Evolutionary conservation across 2,797 vertebrate species (phyloP).

Genomic region (Nyctibius grandis): DNA sequence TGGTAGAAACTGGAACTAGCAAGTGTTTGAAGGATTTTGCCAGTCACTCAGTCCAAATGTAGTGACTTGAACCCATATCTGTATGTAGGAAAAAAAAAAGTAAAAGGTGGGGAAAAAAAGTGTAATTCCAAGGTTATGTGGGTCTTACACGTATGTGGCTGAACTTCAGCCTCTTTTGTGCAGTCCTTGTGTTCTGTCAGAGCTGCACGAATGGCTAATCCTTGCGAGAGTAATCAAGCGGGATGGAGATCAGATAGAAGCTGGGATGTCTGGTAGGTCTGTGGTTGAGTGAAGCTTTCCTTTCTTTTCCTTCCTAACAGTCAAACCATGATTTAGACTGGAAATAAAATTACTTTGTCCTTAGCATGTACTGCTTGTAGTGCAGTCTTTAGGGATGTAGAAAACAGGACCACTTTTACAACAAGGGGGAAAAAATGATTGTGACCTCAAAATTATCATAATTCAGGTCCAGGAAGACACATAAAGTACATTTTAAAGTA

Average conservation of each 20-base stretch:
- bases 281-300: constrained; percentile 14
- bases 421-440: constrained; percentile 19
- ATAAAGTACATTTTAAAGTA: constrained; percentile 72
- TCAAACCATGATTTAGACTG: background rate
- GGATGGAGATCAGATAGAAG: background rate
- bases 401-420: constrained; percentile 30
- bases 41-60: background rate
- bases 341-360: constrained; percentile 6
- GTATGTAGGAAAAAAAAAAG: background rate
- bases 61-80: background rate
- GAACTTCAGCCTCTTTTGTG: background rate
- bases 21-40: background rate
- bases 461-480: constrained; percentile 63
- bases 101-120: background rate
- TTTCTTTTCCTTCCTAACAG: background rate
- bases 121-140: background rate
- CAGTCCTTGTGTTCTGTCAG: background rate
- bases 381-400: background rate
- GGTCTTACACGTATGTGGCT: background rate
- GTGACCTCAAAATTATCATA: constrained; percentile 70
- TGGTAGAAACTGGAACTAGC: background rate
- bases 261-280: background rate
- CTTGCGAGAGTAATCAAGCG: background rate
- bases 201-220: background rate
- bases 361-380: background rate